Conservation (phyloP, 2,797 vertebrate genomes). For the Tolypeutes matacus region DNA sequence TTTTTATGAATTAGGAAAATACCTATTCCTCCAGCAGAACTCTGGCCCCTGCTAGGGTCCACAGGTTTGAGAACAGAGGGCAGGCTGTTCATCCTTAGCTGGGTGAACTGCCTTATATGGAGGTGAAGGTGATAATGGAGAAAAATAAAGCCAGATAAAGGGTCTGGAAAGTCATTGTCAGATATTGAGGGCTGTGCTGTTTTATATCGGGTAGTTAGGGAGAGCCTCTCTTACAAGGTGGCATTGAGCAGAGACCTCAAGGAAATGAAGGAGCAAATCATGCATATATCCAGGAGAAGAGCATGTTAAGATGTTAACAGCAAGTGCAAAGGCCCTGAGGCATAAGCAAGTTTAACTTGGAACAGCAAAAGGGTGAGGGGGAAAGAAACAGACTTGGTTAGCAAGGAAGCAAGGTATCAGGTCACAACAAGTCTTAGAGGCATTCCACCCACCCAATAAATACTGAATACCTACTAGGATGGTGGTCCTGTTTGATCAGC, state of each 20-base stretch:
- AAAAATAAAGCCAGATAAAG: neutral
- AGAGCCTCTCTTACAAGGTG: neutral
- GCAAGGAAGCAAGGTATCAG: neutral
- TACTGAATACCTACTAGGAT: neutral
- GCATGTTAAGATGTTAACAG: neutral
- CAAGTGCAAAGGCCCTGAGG: neutral
- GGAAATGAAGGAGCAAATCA: neutral
- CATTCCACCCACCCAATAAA: neutral
- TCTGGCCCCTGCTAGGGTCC: neutral
- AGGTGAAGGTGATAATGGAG: neutral
- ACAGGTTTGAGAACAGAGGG: neutral
- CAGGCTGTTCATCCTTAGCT: neutral
- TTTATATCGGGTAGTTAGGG: neutral
- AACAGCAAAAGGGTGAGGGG: neutral
- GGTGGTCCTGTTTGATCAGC: neutral
- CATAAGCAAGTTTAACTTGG: neutral
- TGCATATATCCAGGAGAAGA: neutral
- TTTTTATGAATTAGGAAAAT: neutral
- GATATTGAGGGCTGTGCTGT: neutral
- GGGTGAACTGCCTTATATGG: neutral
- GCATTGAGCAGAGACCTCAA: neutral
- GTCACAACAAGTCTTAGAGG: neutral
- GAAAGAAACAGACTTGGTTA: neutral
- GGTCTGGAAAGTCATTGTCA: neutral
- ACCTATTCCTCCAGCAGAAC: neutral